These are phyloP conservation scores for Pituophis catenifer DNA, from an alignment of 2,113 vertebrate genomes.

Conservation along the genomic window DNA sequence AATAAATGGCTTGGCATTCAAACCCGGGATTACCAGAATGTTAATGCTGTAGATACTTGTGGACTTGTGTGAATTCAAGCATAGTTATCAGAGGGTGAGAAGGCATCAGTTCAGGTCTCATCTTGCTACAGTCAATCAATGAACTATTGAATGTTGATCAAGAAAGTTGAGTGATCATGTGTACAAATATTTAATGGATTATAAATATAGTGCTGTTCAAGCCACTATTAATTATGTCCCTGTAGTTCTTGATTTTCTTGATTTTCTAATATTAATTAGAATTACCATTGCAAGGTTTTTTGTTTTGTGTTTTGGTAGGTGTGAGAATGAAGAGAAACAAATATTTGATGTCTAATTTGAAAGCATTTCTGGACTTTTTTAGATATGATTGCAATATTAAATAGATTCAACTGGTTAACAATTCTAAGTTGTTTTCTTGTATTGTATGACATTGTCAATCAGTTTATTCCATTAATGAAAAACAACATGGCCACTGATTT, in stretches of 20 bases:
- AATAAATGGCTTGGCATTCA: neutral
- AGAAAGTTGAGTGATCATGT: neutral
- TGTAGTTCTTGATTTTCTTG: neutral
- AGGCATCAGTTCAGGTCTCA: neutral
- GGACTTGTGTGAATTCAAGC: slow-evolving; percentile 13
- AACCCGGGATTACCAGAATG: neutral
- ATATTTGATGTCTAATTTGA: neutral
- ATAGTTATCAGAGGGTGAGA: slow-evolving; percentile 5
- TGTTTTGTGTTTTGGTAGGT: neutral
- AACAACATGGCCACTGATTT: neutral
- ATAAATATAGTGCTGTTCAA: neutral
- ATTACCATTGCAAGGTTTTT: neutral
- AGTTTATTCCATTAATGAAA: neutral
- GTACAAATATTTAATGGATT: neutral
- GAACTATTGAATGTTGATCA: neutral
- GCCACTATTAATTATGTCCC: too few species aligned
- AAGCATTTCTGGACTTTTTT: neutral
- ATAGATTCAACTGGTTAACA: neutral
- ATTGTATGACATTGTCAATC: neutral
- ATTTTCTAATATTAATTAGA: neutral
- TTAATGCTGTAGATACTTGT: neutral
- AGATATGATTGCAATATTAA: neutral
- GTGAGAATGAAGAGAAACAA: neutral
- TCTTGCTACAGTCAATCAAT: neutral
- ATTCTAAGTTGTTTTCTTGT: neutral